Conservation (phyloP, 2,888 invertebrate species). For the Scelioninae gen. 2 region DNA sequence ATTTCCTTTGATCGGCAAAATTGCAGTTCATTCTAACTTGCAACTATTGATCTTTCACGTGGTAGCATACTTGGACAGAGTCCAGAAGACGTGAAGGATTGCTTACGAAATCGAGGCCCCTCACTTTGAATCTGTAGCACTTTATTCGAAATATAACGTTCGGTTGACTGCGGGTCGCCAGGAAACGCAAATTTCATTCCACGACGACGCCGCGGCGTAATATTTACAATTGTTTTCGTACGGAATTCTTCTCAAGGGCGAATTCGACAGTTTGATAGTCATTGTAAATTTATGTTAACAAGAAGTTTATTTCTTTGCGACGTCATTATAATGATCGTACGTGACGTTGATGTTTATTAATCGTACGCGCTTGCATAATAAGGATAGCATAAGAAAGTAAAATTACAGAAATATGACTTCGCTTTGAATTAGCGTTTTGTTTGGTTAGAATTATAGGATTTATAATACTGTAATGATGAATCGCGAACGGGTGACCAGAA, state of each 20-base stretch:
- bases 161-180: too few relatives aligned
- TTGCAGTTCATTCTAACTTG: slow-evolving; percentile 73
- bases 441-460: not conserved
- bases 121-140: slow-evolving; percentile 29
- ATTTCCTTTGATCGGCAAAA: slow-evolving; percentile 71
- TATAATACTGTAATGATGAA: too few relatives aligned
- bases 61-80: slow-evolving; percentile 46
- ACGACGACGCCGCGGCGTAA: not conserved
- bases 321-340: slow-evolving; percentile 48
- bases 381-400: slow-evolving; percentile 39
- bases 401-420: slow-evolving; percentile 28
- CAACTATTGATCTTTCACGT: slow-evolving; percentile 67
- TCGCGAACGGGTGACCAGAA: too few relatives aligned
- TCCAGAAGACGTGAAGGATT: slow-evolving; percentile 35
- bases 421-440: slow-evolving; percentile 9
- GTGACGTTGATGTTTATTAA: slow-evolving; percentile 53
- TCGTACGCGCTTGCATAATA: slow-evolving; percentile 46
- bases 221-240: slow-evolving; percentile 25
- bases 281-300: slow-evolving; percentile 52
- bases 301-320: slow-evolving; percentile 36
- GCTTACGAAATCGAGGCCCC: slow-evolving; percentile 33
- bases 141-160: slow-evolving; percentile 6
- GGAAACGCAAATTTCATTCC: too few relatives aligned
- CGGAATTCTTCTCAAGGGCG: slow-evolving; percentile 37
- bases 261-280: slow-evolving; percentile 35